Evolutionary conservation across 2,113 vertebrate genomes (phyloP).

Genomic region (Spermophilus dauricus): DNA sequence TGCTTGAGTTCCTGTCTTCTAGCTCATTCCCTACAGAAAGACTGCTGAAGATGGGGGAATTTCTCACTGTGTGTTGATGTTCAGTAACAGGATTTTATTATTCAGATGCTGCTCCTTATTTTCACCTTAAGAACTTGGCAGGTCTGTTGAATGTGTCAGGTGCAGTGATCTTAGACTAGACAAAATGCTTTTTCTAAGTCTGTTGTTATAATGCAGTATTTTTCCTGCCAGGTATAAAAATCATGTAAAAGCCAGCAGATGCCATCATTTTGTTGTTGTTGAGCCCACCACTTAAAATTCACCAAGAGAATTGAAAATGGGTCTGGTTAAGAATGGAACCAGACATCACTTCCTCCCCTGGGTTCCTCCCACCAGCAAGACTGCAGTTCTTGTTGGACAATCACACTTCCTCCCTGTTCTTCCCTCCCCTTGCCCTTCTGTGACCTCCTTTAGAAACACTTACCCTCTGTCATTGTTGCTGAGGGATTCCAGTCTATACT

Average conservation of each 20-base stretch:
- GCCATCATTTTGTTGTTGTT: neutral
- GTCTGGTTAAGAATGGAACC: neutral
- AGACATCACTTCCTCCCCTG: neutral
- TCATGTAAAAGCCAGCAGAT: conserved; percentile 1
- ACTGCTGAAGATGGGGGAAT: neutral
- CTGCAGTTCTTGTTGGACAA: neutral
- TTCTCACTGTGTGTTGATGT: neutral
- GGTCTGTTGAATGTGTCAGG: neutral
- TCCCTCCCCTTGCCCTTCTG: neutral
- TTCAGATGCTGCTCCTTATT: neutral
- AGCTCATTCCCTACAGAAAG: neutral
- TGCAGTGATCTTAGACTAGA: neutral
- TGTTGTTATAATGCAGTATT: neutral
- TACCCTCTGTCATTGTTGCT: neutral
- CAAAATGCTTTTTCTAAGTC: conserved; percentile 17
- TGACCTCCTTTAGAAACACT: neutral
- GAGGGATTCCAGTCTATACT: neutral
- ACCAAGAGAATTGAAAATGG: conserved; percentile 32
- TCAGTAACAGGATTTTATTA: neutral
- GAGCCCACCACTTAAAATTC: neutral
- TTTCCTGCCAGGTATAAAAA: neutral
- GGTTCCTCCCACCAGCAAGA: neutral
- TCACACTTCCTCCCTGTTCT: neutral
- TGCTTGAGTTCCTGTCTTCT: neutral
- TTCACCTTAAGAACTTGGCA: conserved; percentile 18